Base-by-base conservation (phyloP, 2,888 invertebrate species). In the Euzophera pinguis region DNA sequence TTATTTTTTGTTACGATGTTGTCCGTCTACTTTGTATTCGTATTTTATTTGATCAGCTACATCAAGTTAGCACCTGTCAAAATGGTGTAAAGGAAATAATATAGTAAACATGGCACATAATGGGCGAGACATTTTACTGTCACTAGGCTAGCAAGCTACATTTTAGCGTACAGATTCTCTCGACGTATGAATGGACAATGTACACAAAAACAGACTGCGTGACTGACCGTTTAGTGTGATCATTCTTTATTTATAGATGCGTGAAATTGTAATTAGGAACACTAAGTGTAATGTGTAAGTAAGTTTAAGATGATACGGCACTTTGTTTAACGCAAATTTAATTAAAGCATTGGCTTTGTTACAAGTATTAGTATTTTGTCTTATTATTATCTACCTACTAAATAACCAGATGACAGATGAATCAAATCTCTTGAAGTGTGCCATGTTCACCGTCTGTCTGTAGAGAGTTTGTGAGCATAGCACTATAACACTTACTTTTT, bases 231-330 rank as follows among this genome's bases (percentile, higher is more conserved):
- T 84, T 85, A 87, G 82, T 79, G 70, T 79, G 79, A 78, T 76
- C 74, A 74, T 75, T 74, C 75, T 76, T 69, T 76, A 73, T 72
- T 76, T 81, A 80, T 86, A 74, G 73, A 80, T 73, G 84, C 85
- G 84, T 88, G 84, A 87, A 87, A 85, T 84, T 80, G 74, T 85
- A 78, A 86, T 86, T 85, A 86, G 80, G 68, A 79, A 75, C 71
- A 77, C 77, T 80, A 78, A 70, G n/a, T n/a, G n/a, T n/a, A n/a
- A n/a, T n/a, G n/a, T 66, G 66, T 64, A 78, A 71, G 67, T 9
- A 7, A 61, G 67, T 67, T 71, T 67, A 68, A 32, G 73, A 75
- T 67, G 58, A 63, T 54, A 53, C 58, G 41, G 42, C 52, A 57
- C 8, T 32, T 22, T 22, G 5, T 22, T 22, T 22, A 22, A 22